Base-by-base conservation (phyloP, 2,113 vertebrate species). In the Crotalus viridis region DNA sequence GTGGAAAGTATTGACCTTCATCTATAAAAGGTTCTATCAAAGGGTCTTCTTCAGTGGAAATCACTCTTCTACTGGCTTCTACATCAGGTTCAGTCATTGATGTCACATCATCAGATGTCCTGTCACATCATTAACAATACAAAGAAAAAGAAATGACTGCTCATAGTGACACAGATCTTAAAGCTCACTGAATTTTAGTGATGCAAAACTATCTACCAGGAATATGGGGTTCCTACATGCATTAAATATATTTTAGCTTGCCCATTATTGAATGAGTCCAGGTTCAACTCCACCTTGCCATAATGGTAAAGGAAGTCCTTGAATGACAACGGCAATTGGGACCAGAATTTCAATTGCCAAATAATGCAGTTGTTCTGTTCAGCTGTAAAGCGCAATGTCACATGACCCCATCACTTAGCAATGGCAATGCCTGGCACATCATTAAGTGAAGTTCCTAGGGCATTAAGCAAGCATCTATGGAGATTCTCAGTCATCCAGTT, bases 41-140 rank as follows among this genome's bases (percentile, higher is more conserved):
- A 3, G 96, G 94, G 0, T 97, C 96, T 39, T 97, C 96, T 88
- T 97, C 96, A 13, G 4, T 10, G 0, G 94, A 95, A 64, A 94
- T 96, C 0, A 0, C 91, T 93, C 94, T 93, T 3, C 0, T 26
- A 0, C 2, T 89, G 88, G 61, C 0, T 87, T 69, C 94, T 28
- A 39, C 52, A 54, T 51, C 61, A 55, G 48, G 55, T 39, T 88
- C 57, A 48, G 91, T 51, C 89, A 28, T 39, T 15, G 56, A 57
- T 28, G 92, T 19, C 55, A 19, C 0, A 43, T 12, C 93, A 0
- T 96, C 94, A 93, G 95, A 95, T 1, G 95, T 94, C 54, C 96
- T 97, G 21, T 19, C 24, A 43, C 33, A 81, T 43, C 74, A 81
- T 43, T 43, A 81, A 69, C 64, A 69, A 81, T 26, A n/a, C 21